phyloP scores from a whole-genome alignment of 1,140 invertebrate genomes.

The Nymphalis io region DNA sequence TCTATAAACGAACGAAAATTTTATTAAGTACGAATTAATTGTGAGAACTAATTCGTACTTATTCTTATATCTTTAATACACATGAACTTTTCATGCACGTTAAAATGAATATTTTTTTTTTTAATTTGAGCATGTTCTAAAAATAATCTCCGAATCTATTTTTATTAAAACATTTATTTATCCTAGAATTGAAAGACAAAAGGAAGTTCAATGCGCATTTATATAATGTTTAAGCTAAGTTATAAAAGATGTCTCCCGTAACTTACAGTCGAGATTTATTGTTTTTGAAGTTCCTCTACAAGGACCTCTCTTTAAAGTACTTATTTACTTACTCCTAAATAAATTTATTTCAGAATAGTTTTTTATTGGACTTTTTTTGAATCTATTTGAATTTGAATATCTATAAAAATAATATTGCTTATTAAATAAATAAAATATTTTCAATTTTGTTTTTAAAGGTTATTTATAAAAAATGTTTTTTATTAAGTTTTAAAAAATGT shows the following conservation, averaged over 20 bases:
- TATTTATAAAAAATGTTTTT: background rate
- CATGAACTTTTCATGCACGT: background rate
- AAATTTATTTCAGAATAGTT: background rate
- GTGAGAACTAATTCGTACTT: background rate
- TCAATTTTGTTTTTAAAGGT: no score
- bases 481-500: background rate
- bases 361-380: background rate
- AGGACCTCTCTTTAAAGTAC: background rate
- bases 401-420: background rate
- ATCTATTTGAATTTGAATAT: background rate
- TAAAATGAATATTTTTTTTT: background rate
- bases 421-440: background rate
- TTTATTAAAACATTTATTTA: background rate
- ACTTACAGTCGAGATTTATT: conserved; percentile 10
- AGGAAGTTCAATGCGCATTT: background rate
- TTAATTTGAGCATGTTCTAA: background rate
- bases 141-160: background rate
- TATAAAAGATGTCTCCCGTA: conserved; percentile 1
- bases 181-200: background rate
- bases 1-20: conserved; percentile 37
- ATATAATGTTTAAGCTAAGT: conserved; percentile 6
- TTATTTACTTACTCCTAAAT: conserved; percentile 4
- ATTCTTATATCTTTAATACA: background rate
- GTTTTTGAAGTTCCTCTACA: conserved; percentile 5
- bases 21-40: conserved; percentile 25